Base-by-base conservation (phyloP, 35 echinoderm and acorn worm genomes). In the Anneissia japonica region DNA sequence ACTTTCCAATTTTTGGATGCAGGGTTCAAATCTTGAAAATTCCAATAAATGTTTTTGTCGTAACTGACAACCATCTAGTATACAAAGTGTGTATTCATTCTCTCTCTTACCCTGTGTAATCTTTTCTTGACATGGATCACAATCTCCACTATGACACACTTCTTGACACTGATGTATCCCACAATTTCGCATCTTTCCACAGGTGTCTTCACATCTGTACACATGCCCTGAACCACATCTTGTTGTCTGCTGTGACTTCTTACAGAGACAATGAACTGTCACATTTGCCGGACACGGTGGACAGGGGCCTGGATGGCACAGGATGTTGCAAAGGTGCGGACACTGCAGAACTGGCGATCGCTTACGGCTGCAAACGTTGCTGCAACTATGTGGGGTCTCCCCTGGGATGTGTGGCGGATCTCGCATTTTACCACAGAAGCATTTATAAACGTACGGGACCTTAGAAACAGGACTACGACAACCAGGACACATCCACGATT, bases 261-360 rank as follows among this genome's bases (percentile, higher is more conserved):
- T 86, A 85, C 96, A 99, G 0, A 86, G 37, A 28, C 96, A 99
- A 26, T 46, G 33, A 33, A 84, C 77, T 75, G 93, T 82, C 11
- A 99, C 89, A 85, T 83, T 94, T 39, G 92, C 84, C 11, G 96
- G 96, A 72, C 96, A 99, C 10, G 92, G 86, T 32, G 96, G 96
- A 37, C 96, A 99, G 0, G 96, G 96, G 10, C 96, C 96, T 17
- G 96, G 96, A 88, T 99, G 96, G 45, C 96, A 99, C 0, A 99
- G 79, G 21, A 99, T 94, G 46, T 90, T 99, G 56, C 96, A 99
- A 30, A 89, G 77, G 75, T 99, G 96, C 23, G 87, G 79, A 79
- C 96, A 99, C 37, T 88, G 80, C 32, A 77, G 77, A 38, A 79
- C 80, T 31, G 94, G 82, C 23, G 79, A 14, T 3, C 96, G 92